Evolutionary conservation across 2,888 invertebrate genomes (phyloP).

Genomic region (Chrysina gloriosa): DNA sequence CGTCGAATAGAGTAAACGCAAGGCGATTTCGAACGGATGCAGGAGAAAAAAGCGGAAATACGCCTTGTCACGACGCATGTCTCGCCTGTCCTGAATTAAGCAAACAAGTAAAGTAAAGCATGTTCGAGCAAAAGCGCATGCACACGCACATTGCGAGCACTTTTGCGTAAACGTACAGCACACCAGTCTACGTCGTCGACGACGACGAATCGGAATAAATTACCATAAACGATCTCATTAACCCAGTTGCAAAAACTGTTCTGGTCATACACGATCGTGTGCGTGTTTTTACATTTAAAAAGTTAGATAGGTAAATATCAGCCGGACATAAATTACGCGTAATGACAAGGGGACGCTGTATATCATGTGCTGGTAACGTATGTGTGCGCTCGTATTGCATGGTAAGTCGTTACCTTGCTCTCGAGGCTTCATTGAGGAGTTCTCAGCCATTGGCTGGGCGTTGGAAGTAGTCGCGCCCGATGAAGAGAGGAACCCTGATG

Average conservation of each 20-base stretch:
- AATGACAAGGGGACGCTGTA: slow-evolving; percentile 11
- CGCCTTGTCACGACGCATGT: no score
- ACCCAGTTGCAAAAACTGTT: slow-evolving; percentile 27
- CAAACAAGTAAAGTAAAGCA: background rate
- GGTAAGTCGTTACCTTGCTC: background rate
- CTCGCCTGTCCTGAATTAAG: background rate
- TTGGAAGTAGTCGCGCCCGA: background rate
- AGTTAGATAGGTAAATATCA: slow-evolving; percentile 21
- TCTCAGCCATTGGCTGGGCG: no score
- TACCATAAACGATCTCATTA: slow-evolving; percentile 19
- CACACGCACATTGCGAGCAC: no score
- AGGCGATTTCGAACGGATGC: no score
- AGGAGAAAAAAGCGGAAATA: no score
- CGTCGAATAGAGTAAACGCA: no score
- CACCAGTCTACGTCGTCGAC: no score
- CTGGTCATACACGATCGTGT: background rate
- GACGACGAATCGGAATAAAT: slow-evolving; percentile 18
- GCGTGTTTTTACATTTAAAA: background rate
- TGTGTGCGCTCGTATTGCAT: background rate
- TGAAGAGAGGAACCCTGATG: background rate
- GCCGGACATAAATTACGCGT: background rate
- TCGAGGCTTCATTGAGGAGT: no score
- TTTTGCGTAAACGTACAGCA: background rate
- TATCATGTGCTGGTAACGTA: background rate
- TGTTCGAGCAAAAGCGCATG: no score